A percentile compares a stretch with the other conserved stretches of the same genome.
These are phyloP conservation scores for Caenorhabditis brenneri DNA, from an alignment of 1,140 invertebrate species.

Conservation along the genomic window DNA sequence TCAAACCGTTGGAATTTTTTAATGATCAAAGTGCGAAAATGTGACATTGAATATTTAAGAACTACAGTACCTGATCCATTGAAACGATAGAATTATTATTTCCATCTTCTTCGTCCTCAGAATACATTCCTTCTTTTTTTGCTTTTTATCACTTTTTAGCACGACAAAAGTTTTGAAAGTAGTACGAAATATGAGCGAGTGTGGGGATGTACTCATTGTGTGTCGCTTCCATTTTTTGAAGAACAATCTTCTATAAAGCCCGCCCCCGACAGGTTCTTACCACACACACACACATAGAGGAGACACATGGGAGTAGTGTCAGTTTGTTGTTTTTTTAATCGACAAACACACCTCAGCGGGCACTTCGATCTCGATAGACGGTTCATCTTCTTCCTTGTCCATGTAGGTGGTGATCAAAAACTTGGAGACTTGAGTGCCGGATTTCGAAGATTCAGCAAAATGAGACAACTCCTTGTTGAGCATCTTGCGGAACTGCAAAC, in stretches of 20 bases:
- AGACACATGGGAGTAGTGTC: background rate
- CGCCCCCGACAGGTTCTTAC: constrained; percentile 36
- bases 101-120: constrained; percentile 13
- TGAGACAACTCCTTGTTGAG: constrained; percentile 98
- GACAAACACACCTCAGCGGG: constrained; percentile 53
- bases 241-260: constrained; percentile 33
- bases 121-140: background rate
- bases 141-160: background rate
- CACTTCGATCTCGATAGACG: constrained; percentile 55
- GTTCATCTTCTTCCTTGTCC: constrained; percentile 78
- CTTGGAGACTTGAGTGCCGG: constrained; percentile 95
- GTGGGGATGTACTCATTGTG: constrained; percentile 36
- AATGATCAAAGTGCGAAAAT: background rate
- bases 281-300: background rate
- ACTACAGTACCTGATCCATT: constrained; percentile 25
- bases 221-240: constrained; percentile 38
- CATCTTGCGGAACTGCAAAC: constrained; percentile 96
- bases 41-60: background rate
- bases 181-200: constrained; percentile 11
- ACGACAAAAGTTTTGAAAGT: background rate
- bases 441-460: constrained; percentile 97
- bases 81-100: constrained; percentile 15
- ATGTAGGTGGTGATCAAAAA: constrained; percentile 98
- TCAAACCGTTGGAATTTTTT: background rate
- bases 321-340: constrained; percentile 13